phyloP scores from a whole-genome alignment of 2,113 vertebrate species.

The Beaufortia kweichowensis region DNA sequence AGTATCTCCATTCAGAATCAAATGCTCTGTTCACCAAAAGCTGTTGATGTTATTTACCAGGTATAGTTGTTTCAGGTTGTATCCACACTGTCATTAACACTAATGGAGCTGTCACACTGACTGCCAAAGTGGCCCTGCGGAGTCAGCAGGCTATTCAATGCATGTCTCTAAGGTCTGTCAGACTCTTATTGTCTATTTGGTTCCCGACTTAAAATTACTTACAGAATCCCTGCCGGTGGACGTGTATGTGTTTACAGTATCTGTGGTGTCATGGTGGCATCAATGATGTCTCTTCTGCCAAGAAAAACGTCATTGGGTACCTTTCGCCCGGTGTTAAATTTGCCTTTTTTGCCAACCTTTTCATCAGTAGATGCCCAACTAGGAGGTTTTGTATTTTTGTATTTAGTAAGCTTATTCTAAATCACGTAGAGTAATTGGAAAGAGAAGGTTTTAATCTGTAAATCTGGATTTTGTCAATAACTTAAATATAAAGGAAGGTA shows the following conservation, averaged over 20 bases:
- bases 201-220: slow-evolving; percentile 40
- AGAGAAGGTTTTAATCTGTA: too few species aligned
- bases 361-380: too few species aligned
- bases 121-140: slow-evolving; percentile 47
- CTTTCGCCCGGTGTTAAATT: slow-evolving; percentile 2
- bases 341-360: background rate
- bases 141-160: slow-evolving; percentile 40
- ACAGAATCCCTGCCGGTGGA: slow-evolving; percentile 54
- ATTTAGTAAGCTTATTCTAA: too few species aligned
- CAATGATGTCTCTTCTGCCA: slow-evolving; percentile 59
- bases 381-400: too few species aligned
- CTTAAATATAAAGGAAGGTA: too few species aligned
- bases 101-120: slow-evolving; percentile 71
- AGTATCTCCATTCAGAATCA: slow-evolving; percentile 12
- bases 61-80: slow-evolving; percentile 58
- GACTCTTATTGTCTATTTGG: slow-evolving; percentile 54
- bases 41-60: slow-evolving; percentile 57
- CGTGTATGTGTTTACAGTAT: slow-evolving; percentile 49
- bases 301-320: slow-evolving; percentile 14
- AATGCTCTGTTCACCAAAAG: slow-evolving; percentile 48
- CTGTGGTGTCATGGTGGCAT: slow-evolving; percentile 51
- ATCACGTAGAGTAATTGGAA: too few species aligned
- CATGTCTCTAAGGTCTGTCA: slow-evolving; percentile 49
- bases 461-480: too few species aligned
- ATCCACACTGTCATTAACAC: slow-evolving; percentile 68